Evolutionary conservation across 2,113 vertebrate species (phyloP), one percentile per base, ranked within the genome.

Genomic region (Nerophis lumbriciformis): DNA sequence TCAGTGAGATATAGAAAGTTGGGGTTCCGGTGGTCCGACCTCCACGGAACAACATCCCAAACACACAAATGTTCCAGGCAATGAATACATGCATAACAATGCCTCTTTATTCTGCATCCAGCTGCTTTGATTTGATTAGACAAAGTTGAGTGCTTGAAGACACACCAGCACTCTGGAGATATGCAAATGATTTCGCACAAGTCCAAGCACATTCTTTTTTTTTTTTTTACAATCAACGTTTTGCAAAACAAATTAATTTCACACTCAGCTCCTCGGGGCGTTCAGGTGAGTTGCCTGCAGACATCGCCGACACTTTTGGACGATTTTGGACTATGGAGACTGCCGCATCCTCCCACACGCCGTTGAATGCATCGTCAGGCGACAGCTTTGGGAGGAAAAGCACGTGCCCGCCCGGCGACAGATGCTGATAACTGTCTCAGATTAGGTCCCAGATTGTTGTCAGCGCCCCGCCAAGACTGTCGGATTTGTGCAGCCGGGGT

Each of bases 351-450:
- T 65, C 74, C 75, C 65, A 75, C 65, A 75, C 77, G 38, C 57
- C 66, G 39, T 38, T 65, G 70, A 76, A 78, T 55, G 64, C 69
- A 70, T 74, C 68, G 38, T 76, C 64, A 65, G 47, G 53, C 49
- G 81, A 84, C 74, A 83, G 78, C 84, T 83, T 82, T 78, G 55
- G 69, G 82, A 83, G 85, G 76, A 79, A 80, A 70, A 79, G 78
- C 73, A 80, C 76, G 67, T 60, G 68, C 79, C 67, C 82, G 83
- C 78, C 82, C 82, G 73, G 78, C 73, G 79, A 85, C 83, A 87
- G 85, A 86, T 86, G 78, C 80, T 78, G 79, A 88, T 85, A 81
- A 79, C 79, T 62, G 70, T 72, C 61, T 77, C 78, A 79, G 81
- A 85, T 88, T 78, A 84, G 70, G 69, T 78, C 71, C 68, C 56